phyloP scores from a whole-genome alignment of 1,140 invertebrate species.

The Drosophila rhopaloa region DNA sequence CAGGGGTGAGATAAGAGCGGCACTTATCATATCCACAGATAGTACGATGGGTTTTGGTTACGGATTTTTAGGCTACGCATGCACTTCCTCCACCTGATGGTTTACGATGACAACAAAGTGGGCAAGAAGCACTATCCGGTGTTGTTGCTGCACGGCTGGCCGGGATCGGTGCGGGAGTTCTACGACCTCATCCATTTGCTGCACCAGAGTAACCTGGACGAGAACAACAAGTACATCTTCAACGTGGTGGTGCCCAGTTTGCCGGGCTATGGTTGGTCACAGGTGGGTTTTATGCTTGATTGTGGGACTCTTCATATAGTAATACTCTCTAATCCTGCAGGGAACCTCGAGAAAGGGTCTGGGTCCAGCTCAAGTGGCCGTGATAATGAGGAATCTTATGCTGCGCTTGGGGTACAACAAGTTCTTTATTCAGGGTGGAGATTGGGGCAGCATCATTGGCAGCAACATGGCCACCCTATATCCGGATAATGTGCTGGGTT shows the following conservation, averaged over 20 bases:
- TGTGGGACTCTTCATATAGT: background rate
- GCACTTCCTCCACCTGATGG: slow-evolving; percentile 89
- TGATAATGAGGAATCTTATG: slow-evolving; percentile 94
- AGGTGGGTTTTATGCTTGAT: slow-evolving; percentile 47
- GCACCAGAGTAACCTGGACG: slow-evolving; percentile 85
- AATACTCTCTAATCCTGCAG: slow-evolving; percentile 33
- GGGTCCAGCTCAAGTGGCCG: slow-evolving; percentile 87
- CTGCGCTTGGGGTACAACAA: slow-evolving; percentile 89
- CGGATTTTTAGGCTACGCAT: slow-evolving; percentile 87
- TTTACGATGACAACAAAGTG: slow-evolving; percentile 85
- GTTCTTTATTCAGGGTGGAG: slow-evolving; percentile 94
- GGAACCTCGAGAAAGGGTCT: slow-evolving; percentile 87
- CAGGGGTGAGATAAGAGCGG: slow-evolving; percentile 85
- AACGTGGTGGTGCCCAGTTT: slow-evolving; percentile 92
- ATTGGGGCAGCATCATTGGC: slow-evolving; percentile 90
- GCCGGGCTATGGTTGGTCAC: slow-evolving; percentile 92
- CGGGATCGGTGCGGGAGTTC: slow-evolving; percentile 94
- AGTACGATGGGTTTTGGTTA: slow-evolving; percentile 22
- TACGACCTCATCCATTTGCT: slow-evolving; percentile 91
- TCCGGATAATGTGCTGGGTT: slow-evolving; percentile 88
- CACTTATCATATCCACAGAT: slow-evolving; percentile 57
- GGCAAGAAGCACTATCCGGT: slow-evolving; percentile 86
- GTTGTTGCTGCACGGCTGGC: slow-evolving; percentile 95
- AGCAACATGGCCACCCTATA: slow-evolving; percentile 88
- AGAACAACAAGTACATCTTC: slow-evolving; percentile 88